These are phyloP conservation scores for Meteorus sp. DNA, from an alignment of 1,140 invertebrate genomes.

Conservation along the genomic window DNA sequence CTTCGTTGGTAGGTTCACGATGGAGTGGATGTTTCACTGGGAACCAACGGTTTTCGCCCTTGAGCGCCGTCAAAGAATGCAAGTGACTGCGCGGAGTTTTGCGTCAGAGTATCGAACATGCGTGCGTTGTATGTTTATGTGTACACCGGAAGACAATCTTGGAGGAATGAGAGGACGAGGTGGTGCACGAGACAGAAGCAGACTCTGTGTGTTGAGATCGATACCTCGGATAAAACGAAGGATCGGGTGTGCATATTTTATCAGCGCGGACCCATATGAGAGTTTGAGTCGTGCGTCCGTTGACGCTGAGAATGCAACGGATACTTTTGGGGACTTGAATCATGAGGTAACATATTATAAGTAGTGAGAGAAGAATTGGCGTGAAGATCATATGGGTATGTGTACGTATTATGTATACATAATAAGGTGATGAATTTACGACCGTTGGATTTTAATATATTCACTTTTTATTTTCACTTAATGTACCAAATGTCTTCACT, in stretches of 20 bases:
- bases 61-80: slow-evolving; percentile 17
- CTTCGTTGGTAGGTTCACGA: too few relatives aligned
- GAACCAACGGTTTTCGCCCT: slow-evolving; percentile 9
- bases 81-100: not conserved
- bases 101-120: not conserved
- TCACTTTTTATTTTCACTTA: not conserved
- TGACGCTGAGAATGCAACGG: slow-evolving; percentile 11
- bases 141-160: slow-evolving; percentile 15
- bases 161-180: not conserved
- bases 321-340: not conserved
- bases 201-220: slow-evolving; percentile 16
- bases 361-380: too few relatives aligned
- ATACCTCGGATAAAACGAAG: slow-evolving; percentile 23
- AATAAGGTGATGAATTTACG: not conserved
- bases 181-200: not conserved
- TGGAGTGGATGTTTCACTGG: not conserved
- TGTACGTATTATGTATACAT: not conserved
- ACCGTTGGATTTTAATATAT: not conserved
- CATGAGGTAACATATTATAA: too few relatives aligned
- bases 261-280: too few relatives aligned
- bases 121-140: not conserved
- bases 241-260: slow-evolving; percentile 28
- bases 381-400: too few relatives aligned
- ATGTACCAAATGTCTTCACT: too few relatives aligned
- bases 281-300: not conserved